Conservation (phyloP, 2,888 invertebrate genomes). For the Hoplodrina ambigua region DNA sequence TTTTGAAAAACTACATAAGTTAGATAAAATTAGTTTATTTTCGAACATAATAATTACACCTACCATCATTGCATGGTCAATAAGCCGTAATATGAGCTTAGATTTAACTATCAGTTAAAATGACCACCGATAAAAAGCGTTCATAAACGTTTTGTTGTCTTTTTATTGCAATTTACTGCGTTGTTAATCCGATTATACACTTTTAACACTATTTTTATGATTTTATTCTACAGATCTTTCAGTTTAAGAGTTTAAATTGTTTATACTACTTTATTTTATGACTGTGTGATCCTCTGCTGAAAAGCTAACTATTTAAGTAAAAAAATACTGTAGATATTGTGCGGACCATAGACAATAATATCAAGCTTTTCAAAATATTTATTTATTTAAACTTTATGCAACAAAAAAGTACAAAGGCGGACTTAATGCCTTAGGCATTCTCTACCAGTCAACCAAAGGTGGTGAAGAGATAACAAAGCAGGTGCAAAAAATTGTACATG, state of each 20-base stretch:
- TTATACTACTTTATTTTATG: conserved; percentile 12
- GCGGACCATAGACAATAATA: background rate
- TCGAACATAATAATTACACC: background rate
- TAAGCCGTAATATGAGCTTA: conserved; percentile 34
- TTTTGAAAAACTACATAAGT: background rate
- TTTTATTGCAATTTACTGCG: conserved; percentile 42
- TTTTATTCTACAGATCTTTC: conserved; percentile 5
- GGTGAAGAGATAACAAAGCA: too few species aligned
- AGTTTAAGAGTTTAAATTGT: conserved; percentile 2
- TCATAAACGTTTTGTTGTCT: conserved; percentile 27
- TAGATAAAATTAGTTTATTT: conserved; percentile 1
- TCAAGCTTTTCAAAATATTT: background rate
- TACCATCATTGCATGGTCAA: conserved; percentile 10
- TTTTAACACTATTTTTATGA: conserved; percentile 25
- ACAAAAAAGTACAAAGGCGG: too few species aligned
- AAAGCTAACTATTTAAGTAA: background rate
- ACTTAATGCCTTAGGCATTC: too few species aligned
- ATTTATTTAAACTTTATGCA: too few species aligned
- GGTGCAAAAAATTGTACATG: too few species aligned
- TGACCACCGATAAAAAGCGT: conserved; percentile 38
- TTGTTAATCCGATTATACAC: conserved; percentile 19
- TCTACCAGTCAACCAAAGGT: too few species aligned
- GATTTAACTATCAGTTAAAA: conserved; percentile 32
- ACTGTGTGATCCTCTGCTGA: background rate
- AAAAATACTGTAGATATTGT: background rate